Percentiles rank a stretch among this genome's conserved stretches.
Conservation (phyloP, 2,797 vertebrate species). For the Epinephelus awoara region DNA sequence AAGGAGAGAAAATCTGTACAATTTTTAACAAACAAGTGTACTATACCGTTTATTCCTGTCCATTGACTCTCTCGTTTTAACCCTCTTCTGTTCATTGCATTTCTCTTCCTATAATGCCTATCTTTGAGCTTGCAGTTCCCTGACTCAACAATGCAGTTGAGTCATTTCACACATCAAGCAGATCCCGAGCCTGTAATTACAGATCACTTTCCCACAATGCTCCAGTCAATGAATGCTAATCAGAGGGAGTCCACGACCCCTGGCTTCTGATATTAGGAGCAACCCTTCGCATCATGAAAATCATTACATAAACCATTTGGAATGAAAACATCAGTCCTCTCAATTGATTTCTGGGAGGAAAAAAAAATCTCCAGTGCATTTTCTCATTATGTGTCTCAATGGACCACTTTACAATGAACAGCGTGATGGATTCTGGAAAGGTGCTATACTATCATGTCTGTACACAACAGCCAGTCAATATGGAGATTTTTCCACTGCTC, state of each 20-base stretch:
- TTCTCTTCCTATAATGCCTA: conserved; percentile 30
- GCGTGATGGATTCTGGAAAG: conserved; percentile 50
- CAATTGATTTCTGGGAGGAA: conserved; percentile 60
- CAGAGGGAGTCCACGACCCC: conserved; percentile 49
- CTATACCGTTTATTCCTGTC: conserved; percentile 25
- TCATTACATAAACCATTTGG: conserved; percentile 52
- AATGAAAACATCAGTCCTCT: conserved; percentile 56
- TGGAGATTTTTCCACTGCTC: conserved; percentile 13
- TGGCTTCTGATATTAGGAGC: conserved; percentile 48
- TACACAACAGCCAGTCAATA: conserved; percentile 34
- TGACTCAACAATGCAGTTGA: conserved; percentile 55
- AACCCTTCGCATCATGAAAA: conserved; percentile 46
- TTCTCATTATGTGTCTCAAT: conserved; percentile 48
- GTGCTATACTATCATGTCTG: conserved; percentile 36
- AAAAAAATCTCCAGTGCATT: conserved; percentile 42
- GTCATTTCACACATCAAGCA: conserved; percentile 60
- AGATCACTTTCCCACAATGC: conserved; percentile 57
- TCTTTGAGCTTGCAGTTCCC: conserved; percentile 34
- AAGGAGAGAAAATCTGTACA: conserved; percentile 36
- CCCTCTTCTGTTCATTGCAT: background rate
- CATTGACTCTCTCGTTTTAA: background rate
- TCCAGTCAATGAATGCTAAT: conserved; percentile 70
- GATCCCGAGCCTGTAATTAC: conserved; percentile 62
- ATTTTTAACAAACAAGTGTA: conserved; percentile 43
- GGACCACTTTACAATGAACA: conserved; percentile 34